Evolutionary conservation across 2,797 vertebrate species (phyloP), one percentile per base, ranked within the genome.

Genomic region (Poeciliopsis presidionis): DNA sequence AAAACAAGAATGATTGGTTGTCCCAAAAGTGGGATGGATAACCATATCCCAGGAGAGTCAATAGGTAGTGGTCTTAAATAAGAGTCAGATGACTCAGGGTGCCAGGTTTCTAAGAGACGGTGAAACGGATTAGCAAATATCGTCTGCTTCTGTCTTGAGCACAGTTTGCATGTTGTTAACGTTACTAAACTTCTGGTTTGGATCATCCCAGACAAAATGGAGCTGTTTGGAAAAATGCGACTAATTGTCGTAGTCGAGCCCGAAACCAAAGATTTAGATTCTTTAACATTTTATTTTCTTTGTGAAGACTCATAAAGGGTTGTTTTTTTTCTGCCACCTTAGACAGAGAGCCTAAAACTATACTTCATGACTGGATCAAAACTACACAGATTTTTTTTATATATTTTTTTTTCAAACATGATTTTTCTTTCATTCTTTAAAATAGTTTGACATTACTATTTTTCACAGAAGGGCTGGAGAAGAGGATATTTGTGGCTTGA

Each of bases 1-100:
- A 86, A 49, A 69, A 75, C 78, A 81, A 61, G 47, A 47, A 79
- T 93, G 90, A 94, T 91, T 92, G 91, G 91, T 86, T 78, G 75
- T 81, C 82, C 81, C 84, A 89, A 81, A 77, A 87, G 84, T 83
- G 82, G 63, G 87, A 84, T 71, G 78, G 47, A 70, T 51, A 78
- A 53, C 83, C 82, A 85, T 77, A 88, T 91, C 87, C 88, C 90
- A 70, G 78, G 88, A 83, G 73, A 46, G 39, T 41, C 20, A 41
- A 25, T 11, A 22, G 12, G 9, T n/a, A 41, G 22, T 41, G 20
- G 36, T 25, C 22, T 41, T 41, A 11, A 9, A 41, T 65, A 36
- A 22, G 33, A 36, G 36, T 22, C 33, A 22, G 22, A 39, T 22
- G 20, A 39, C 63, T 39, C 20, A 12, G 33, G 61, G 59, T 63